Evolutionary conservation across 2,888 invertebrate genomes (phyloP).

Genomic region (Ganaspis brasiliensis): DNA sequence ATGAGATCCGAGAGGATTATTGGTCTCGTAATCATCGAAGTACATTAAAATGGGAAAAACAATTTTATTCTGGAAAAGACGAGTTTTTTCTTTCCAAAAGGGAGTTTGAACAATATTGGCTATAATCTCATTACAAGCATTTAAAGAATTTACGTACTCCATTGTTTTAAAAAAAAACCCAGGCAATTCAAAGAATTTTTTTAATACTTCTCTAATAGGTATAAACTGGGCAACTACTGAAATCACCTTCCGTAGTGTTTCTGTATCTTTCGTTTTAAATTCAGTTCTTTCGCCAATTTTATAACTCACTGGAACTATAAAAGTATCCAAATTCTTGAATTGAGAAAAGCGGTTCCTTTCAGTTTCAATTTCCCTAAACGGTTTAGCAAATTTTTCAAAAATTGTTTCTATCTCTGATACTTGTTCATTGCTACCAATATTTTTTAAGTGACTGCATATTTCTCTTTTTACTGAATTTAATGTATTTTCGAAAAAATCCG

Average conservation of each 20-base stretch:
- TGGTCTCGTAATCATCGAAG: conserved; percentile 63
- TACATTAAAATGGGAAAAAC: conserved; percentile 59
- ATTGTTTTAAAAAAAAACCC: conserved; percentile 46
- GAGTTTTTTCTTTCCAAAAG: conserved; percentile 51
- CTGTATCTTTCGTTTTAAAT: conserved; percentile 44
- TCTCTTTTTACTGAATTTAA: conserved; percentile 22
- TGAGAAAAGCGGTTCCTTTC: conserved; percentile 49
- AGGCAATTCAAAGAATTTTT: conserved; percentile 54
- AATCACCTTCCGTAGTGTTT: conserved; percentile 45
- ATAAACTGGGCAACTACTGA: conserved; percentile 55
- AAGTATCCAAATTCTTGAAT: conserved; percentile 51
- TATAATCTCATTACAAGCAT: conserved; percentile 36
- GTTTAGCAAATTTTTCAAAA: conserved; percentile 15
- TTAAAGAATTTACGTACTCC: conserved; percentile 50
- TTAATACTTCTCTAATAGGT: conserved; percentile 52
- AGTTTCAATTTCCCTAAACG: conserved; percentile 32
- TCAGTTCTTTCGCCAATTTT: conserved; percentile 52
- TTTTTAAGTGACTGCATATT: conserved; percentile 17
- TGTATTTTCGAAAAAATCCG: conserved; percentile 1
- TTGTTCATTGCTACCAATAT: too few species aligned
- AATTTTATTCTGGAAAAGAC: conserved; percentile 45
- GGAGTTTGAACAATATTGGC: conserved; percentile 52
- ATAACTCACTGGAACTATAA: conserved; percentile 46
- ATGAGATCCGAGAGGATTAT: conserved; percentile 58
- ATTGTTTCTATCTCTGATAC: conserved; percentile 3